Base-by-base conservation (phyloP, 2,888 invertebrate genomes). In the Priocnemis perturbator region DNA sequence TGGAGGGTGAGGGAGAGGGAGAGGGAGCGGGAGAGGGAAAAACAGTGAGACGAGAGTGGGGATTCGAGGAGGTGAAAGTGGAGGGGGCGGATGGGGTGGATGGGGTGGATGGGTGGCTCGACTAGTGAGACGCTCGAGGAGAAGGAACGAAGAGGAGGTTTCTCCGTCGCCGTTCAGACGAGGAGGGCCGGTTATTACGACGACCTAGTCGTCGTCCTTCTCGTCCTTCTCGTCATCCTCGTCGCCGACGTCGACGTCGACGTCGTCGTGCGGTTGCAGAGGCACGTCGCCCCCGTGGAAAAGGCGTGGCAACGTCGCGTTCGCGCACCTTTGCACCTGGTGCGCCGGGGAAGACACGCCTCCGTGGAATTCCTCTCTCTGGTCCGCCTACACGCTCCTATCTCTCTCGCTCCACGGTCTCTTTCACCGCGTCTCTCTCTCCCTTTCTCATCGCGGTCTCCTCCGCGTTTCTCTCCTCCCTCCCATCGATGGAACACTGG, bases 311-410 rank as follows among this genome's bases (percentile, higher is more conserved):
- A 61, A 75, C 78, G 81, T 83, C 81, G 79, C 79, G 84, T 82
- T 82, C 85, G 87, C 87, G 87, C 87, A 88, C 88, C 87, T 88
- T 87, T 84, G 85, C 88, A 88, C 88, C 88, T 87, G 88, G 84
- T 85, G 84, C 83, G 82, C 87, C 82, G 81, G 78, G 83, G 80
- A 84, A 85, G 88, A 87, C 88, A 88, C 88, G 88, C 88, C 88
- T 86, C 87, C 82, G 80, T 80, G 80, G 84, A 85, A 85, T 85
- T 84, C 81, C 80, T 77, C 81, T 78, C 75, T 78, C 79, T 70
- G 86, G 69, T 84, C 85, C 87, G 87, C 87, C 87, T 84, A 81
- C 85, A 78, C 80, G 72, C 77, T 74, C 81, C 78, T 78, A 37
- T 75, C 72, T 73, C 68, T 63, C 60, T 69, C 73, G 58, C 69